Evolutionary conservation across 2,113 vertebrate genomes (phyloP).

Genomic region (Carlito syrichta): DNA sequence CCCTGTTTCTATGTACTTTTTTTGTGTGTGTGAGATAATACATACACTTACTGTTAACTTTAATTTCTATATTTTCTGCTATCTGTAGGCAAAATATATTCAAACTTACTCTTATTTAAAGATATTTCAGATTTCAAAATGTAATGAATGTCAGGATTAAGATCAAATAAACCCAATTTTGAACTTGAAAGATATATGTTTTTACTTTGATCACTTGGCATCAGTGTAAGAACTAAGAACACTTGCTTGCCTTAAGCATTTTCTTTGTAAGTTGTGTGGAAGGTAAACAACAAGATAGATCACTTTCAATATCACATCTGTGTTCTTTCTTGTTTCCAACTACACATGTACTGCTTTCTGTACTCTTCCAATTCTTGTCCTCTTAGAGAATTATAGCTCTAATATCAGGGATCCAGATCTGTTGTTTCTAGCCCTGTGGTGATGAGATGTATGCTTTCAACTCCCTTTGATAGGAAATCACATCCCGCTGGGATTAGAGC

Average conservation of each 20-base stretch:
- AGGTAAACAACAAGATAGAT: not conserved
- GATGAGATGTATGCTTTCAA: not conserved
- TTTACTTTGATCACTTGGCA: not conserved
- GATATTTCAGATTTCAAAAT: constrained; percentile 9
- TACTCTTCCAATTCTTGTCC: not conserved
- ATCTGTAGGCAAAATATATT: not conserved
- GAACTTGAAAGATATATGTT: not conserved
- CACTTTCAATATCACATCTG: not conserved
- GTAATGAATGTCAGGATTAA: not conserved
- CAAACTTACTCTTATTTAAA: not conserved
- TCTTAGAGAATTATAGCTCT: not conserved
- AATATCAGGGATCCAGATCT: not conserved
- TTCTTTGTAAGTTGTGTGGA: not conserved
- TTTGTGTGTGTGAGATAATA: not conserved
- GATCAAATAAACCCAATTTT: not conserved
- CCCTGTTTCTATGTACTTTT: not conserved
- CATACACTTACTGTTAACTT: not conserved
- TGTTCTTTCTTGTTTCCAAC: not conserved
- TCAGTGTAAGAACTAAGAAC: not conserved
- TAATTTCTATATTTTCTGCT: not conserved
- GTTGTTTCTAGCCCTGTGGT: not conserved
- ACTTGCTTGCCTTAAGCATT: not conserved
- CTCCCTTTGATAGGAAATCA: not conserved
- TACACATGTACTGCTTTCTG: not conserved
- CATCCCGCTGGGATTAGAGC: not conserved